Evolutionary conservation across 2,797 vertebrate genomes (phyloP), one percentile per base, ranked within the genome.

Genomic region (Glossophaga mutica): DNA sequence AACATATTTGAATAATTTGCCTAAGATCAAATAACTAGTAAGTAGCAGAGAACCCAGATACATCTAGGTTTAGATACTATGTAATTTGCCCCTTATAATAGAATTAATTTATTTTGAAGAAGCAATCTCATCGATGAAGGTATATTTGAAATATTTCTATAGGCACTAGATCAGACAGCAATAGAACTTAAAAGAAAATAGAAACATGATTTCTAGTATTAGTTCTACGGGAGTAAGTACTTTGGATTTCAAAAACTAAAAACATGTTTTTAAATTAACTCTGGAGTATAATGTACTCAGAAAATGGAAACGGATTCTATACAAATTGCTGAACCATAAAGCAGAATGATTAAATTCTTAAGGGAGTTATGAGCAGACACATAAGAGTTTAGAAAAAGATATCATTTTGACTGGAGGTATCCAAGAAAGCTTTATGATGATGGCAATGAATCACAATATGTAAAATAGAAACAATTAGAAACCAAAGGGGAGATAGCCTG

Each of bases 201-300:
- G 50, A 39, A 95, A 68, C 44, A 57, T 77, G 14, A 74, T 73
- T 88, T 65, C 18, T 78, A 94, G 81, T 70, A 93, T 85, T 65
- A 74, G 62, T 85, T 90, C 46, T 93, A 59, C 59, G 5, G 16
- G 48, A 95, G 87, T 68, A 65, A 94, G n/a, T 78, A 73, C 24
- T 59, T 93, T 15, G 34, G 32, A 83, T 22, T 74, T 29, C 42
- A 67, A 78, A 34, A 55, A 78, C 37, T 37, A 94, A 95, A 55
- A 94, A 95, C n/a, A 78, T 46, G 4, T 87, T 96, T 94, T 96
- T 19, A 74, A 93, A 87, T 87, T 91, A 90, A 96, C 24, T 85
- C 59, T 44, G 68, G 12, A 94, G 55, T 21, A 90, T 46, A 79
- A 93, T 50, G 3, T 74, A 14, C 59, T 95, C 39, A 87, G 93